A percentile compares a stretch with the other conserved stretches of the same genome.
phyloP scores from a whole-genome alignment of 2,888 invertebrate genomes.

The Calephelis perditalis region DNA sequence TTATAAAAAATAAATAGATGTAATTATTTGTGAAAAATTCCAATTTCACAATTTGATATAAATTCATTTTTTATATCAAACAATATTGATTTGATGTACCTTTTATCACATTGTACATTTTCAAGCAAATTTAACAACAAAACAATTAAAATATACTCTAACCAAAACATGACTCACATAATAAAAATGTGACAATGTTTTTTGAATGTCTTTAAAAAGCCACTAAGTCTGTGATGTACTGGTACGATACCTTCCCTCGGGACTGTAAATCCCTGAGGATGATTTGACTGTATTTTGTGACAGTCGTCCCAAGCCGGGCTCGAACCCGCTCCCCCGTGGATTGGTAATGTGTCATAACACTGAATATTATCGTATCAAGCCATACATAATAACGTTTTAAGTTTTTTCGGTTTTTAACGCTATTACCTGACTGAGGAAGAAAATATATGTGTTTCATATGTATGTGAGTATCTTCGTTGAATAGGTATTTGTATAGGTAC shows the following conservation, averaged over 20 bases:
- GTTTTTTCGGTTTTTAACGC: not conserved
- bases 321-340: slow-evolving; percentile 45
- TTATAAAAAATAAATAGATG: too few species aligned
- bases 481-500: too few species aligned
- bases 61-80: too few species aligned
- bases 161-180: not conserved
- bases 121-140: too few species aligned
- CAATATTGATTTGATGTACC: too few species aligned
- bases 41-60: too few species aligned
- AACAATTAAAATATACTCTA: too few species aligned
- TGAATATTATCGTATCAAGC: slow-evolving; percentile 61
- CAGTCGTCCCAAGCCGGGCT: slow-evolving; percentile 34
- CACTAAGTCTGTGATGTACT: not conserved
- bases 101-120: too few species aligned
- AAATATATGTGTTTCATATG: too few species aligned
- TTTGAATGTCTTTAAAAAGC: slow-evolving; percentile 15
- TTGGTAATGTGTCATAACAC: slow-evolving; percentile 71
- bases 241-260: slow-evolving; percentile 15
- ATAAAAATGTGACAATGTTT: slow-evolving; percentile 6
- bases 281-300: slow-evolving; percentile 57
- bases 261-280: slow-evolving; percentile 46
- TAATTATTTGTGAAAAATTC: too few species aligned
- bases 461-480: too few species aligned
- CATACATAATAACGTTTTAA: slow-evolving; percentile 41
- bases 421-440: too few species aligned